Conservation (phyloP, 2,888 invertebrate species). For the Caenorhabditis sp. region DNA sequence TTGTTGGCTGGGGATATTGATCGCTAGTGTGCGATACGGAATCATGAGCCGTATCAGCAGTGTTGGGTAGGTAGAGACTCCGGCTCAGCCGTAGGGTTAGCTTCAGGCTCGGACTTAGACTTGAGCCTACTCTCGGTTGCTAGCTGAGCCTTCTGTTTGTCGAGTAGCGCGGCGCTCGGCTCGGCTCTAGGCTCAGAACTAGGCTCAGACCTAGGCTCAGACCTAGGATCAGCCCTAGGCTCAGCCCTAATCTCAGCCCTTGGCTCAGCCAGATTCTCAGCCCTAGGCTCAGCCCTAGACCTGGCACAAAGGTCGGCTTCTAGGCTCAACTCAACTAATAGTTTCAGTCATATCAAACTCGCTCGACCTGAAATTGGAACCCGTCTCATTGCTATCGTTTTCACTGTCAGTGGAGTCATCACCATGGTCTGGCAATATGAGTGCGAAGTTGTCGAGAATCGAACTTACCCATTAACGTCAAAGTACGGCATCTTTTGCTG, state of each 20-base stretch:
- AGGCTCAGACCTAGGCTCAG: no score
- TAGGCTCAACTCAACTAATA: not conserved
- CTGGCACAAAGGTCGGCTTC: not conserved
- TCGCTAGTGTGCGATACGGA: conserved; percentile 14
- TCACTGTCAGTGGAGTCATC: not conserved
- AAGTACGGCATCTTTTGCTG: conserved; percentile 3
- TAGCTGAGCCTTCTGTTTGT: no score
- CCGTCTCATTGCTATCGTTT: not conserved
- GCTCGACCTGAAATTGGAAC: conserved; percentile 14
- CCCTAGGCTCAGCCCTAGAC: no score
- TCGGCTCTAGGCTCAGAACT: no score
- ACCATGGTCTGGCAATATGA: not conserved
- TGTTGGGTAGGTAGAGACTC: not conserved
- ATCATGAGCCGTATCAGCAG: conserved; percentile 2
- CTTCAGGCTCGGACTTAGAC: no score
- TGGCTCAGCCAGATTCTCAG: no score
- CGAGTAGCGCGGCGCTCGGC: no score
- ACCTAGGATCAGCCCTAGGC: no score
- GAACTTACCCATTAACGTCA: not conserved
- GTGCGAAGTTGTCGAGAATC: not conserved
- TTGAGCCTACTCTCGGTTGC: no score
- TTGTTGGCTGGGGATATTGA: conserved; percentile 29
- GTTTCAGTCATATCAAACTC: not conserved
- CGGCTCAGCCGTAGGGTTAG: no score
- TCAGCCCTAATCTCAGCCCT: no score